A percentile compares a stretch with the other conserved stretches of the same genome.
Conservation (phyloP, 2,113 vertebrate species). For the Neofelis nebulosa region DNA sequence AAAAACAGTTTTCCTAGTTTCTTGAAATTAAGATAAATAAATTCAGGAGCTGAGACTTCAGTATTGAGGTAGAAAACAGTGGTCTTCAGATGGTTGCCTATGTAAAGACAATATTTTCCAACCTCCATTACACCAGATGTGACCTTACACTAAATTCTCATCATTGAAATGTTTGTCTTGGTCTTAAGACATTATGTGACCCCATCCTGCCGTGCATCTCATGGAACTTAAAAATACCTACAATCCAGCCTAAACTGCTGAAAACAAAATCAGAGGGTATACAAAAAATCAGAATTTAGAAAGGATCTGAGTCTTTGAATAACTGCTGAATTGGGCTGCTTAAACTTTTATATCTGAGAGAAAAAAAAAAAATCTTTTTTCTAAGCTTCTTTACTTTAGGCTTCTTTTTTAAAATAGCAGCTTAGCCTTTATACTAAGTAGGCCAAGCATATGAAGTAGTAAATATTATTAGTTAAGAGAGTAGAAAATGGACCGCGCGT, state of each 20-base stretch:
- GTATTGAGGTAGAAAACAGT: neutral
- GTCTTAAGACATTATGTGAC: neutral
- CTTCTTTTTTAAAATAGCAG: neutral
- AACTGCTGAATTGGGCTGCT: neutral
- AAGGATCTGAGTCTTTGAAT: neutral
- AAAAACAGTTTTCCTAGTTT: neutral
- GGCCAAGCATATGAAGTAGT: neutral
- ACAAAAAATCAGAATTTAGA: neutral
- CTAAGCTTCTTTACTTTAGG: conserved; percentile 1
- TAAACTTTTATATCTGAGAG: neutral
- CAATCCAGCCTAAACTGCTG: neutral
- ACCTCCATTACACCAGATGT: neutral
- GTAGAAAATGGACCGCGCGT: neutral
- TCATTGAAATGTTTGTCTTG: neutral
- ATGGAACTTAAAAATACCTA: neutral
- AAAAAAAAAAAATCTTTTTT: neutral
- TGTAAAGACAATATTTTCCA: neutral
- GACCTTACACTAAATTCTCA: neutral
- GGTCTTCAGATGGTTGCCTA: neutral
- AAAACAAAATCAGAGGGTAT: neutral
- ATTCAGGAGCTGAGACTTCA: neutral
- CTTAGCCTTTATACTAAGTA: neutral
- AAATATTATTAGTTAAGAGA: neutral
- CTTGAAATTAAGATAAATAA: neutral
- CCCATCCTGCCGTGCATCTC: no score